phyloP scores from a whole-genome alignment of 2,888 invertebrate species.

The Homarus gammarus region DNA sequence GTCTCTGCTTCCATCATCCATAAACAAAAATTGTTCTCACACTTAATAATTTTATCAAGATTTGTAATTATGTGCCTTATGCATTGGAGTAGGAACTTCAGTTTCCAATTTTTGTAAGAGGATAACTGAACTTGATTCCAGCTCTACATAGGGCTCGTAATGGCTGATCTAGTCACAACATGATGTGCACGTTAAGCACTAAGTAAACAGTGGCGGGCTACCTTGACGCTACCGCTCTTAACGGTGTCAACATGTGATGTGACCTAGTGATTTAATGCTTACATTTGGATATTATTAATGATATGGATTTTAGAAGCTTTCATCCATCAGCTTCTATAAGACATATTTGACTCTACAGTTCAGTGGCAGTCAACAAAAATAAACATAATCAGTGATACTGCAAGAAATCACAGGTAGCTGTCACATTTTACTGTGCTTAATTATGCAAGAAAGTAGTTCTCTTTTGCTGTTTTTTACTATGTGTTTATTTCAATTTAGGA shows the following conservation, averaged over 20 bases:
- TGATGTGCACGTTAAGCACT: background rate
- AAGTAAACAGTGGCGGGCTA: conserved; percentile 11
- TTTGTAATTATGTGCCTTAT: conserved; percentile 38
- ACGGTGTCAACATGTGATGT: background rate
- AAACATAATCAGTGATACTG: background rate
- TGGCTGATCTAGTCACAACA: conserved; percentile 11
- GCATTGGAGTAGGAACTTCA: conserved; percentile 8
- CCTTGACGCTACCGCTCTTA: conserved; percentile 3
- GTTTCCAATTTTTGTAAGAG: conserved; percentile 24
- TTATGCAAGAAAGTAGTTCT: conserved; percentile 29
- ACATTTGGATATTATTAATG: background rate
- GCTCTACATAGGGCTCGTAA: conserved; percentile 10
- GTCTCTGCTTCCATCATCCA: conserved; percentile 32
- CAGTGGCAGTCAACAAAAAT: background rate
- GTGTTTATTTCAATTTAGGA: conserved; percentile 13
- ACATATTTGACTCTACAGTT: background rate
- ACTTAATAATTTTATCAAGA: conserved; percentile 12
- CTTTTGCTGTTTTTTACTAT: background rate
- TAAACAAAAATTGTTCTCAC: conserved; percentile 5
- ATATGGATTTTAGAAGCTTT: background rate
- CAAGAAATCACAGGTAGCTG: conserved; percentile 13
- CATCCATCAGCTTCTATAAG: background rate
- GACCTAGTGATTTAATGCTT: conserved; percentile 9
- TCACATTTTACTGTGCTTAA: conserved; percentile 30
- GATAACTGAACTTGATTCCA: conserved; percentile 26